phyloP scores from a whole-genome alignment of 2,113 vertebrate genomes.

The Caretta caretta region DNA sequence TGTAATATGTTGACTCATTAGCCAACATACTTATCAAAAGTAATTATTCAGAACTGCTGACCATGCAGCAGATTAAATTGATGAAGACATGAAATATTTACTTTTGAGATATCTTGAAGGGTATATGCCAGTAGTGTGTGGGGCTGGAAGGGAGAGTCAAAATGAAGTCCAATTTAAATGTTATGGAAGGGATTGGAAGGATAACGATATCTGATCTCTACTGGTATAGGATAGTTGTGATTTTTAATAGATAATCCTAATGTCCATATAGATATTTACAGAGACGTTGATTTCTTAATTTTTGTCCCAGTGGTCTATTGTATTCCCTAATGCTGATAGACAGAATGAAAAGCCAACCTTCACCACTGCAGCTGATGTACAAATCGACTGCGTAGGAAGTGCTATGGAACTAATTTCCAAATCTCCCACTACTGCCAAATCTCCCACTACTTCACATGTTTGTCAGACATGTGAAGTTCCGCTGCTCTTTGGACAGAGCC shows the following conservation, averaged over 20 bases:
- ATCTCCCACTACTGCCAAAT: background rate
- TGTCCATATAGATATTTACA: slow-evolving; percentile 67
- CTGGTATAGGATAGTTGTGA: slow-evolving; percentile 60
- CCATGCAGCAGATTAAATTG: background rate
- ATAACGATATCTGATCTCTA: slow-evolving; percentile 72
- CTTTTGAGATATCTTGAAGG: slow-evolving; percentile 34
- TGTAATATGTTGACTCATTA: slow-evolving; percentile 13
- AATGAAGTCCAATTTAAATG: slow-evolving; percentile 69
- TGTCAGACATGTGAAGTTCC: background rate
- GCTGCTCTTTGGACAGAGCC: background rate
- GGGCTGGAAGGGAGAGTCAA: slow-evolving; percentile 17
- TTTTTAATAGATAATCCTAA: slow-evolving; percentile 72
- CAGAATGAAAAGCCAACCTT: slow-evolving; percentile 45
- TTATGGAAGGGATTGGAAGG: slow-evolving; percentile 56
- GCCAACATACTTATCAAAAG: background rate
- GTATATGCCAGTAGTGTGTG: background rate
- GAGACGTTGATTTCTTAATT: slow-evolving; percentile 60
- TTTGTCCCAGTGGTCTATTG: slow-evolving; percentile 59
- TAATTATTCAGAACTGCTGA: slow-evolving; percentile 31
- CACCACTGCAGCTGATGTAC: slow-evolving; percentile 14
- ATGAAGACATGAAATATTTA: slow-evolving; percentile 6
- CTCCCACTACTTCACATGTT: background rate
- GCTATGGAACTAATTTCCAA: background rate
- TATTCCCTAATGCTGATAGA: slow-evolving; percentile 49
- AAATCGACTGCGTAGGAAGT: slow-evolving; percentile 34